Percentiles rank a stretch among this genome's conserved stretches.
Evolutionary conservation across 1,140 invertebrate genomes (phyloP).

Genomic region (Neodiprion fabricii): DNA sequence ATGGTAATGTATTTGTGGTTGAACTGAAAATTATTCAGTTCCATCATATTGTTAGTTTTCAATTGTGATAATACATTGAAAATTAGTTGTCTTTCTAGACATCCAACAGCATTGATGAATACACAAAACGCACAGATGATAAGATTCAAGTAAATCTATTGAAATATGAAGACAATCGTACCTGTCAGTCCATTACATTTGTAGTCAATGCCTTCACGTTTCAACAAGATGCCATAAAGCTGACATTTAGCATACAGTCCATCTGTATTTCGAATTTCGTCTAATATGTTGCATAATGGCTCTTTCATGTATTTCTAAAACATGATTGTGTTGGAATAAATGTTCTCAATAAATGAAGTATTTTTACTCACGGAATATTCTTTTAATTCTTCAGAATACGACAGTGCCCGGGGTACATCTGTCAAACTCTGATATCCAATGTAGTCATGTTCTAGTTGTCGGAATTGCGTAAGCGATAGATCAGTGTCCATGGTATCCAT

Average conservation of each 20-base stretch:
- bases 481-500: constrained; percentile 80
- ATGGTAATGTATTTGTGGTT: constrained; percentile 55
- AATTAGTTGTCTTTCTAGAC: too few species aligned
- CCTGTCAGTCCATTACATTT: constrained; percentile 68
- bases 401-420: constrained; percentile 86
- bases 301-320: constrained; percentile 64
- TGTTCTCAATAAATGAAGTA: constrained; percentile 14
- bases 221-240: constrained; percentile 83
- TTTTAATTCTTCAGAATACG: constrained; percentile 71
- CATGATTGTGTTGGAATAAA: constrained; percentile 12
- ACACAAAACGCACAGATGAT: too few species aligned
- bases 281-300: constrained; percentile 76
- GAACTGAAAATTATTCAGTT: constrained; percentile 16
- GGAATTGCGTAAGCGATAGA: constrained; percentile 79
- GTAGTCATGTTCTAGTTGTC: constrained; percentile 89
- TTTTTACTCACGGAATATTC: constrained; percentile 65
- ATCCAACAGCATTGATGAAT: too few species aligned
- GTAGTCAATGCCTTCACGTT: constrained; percentile 83
- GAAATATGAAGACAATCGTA: constrained; percentile 35
- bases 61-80: too few species aligned
- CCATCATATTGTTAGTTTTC: constrained; percentile 15
- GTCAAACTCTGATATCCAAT: constrained; percentile 97
- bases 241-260: constrained; percentile 83
- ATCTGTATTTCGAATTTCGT: constrained; percentile 71
- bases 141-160: too few species aligned